A percentile compares a stretch with the other conserved stretches of the same genome.
phyloP scores from a whole-genome alignment of 2,888 invertebrate species.

The Aromia moschata region DNA sequence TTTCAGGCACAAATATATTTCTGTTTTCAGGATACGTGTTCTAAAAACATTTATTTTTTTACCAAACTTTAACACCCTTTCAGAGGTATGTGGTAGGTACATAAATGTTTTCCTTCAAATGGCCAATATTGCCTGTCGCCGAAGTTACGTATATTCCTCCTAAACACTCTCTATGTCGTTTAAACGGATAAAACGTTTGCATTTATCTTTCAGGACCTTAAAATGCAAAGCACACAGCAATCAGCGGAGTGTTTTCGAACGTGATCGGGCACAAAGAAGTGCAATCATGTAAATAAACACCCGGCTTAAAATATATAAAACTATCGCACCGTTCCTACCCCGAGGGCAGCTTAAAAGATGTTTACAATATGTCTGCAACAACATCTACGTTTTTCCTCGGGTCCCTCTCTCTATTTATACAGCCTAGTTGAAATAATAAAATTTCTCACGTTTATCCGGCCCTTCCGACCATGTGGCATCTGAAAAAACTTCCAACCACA shows the following conservation, averaged over 20 bases:
- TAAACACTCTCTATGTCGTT: no score
- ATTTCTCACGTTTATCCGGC: constrained; percentile 30
- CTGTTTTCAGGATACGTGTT: no score
- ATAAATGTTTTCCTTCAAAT: no score
- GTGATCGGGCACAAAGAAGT: constrained; percentile 28
- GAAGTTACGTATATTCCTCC: no score
- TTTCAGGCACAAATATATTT: no score
- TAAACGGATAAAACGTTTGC: not conserved
- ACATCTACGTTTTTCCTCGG: constrained; percentile 26
- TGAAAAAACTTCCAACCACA: constrained; percentile 10
- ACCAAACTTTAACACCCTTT: no score
- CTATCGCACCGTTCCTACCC: constrained; percentile 3
- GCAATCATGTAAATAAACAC: constrained; percentile 32
- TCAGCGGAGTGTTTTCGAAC: constrained; percentile 26
- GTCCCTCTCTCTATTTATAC: constrained; percentile 29
- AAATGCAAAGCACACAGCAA: constrained; percentile 12
- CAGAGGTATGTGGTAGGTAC: no score
- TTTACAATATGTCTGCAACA: constrained; percentile 26
- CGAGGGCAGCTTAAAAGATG: constrained; percentile 18
- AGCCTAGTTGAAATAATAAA: constrained; percentile 31
- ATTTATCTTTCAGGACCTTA: not conserved
- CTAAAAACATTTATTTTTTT: no score
- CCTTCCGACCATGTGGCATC: constrained; percentile 16
- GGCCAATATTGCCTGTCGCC: no score
- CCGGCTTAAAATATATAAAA: constrained; percentile 23